Evolutionary conservation across 2,888 invertebrate species (phyloP).

Genomic region (Eristalis intricaria): DNA sequence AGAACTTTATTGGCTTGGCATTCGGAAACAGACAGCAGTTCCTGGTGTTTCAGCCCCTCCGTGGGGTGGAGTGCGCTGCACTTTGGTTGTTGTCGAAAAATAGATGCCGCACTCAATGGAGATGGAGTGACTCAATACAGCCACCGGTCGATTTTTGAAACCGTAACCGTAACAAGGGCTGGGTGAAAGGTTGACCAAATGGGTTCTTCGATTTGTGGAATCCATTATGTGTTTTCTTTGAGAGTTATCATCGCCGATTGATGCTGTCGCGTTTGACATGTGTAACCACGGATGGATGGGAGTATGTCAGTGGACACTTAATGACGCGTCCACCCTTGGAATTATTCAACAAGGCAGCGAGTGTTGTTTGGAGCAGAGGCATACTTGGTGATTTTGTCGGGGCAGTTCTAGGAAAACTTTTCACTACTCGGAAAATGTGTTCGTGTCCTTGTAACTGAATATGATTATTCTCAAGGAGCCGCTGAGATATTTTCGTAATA

Average conservation of each 20-base stretch:
- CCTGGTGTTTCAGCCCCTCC: slow-evolving; percentile 11
- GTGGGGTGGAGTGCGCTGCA: not conserved
- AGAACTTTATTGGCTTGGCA: slow-evolving; percentile 32
- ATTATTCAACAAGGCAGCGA: not conserved
- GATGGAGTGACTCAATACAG: not conserved
- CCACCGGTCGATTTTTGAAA: not conserved
- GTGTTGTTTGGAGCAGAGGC: too few species aligned
- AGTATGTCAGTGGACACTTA: not conserved
- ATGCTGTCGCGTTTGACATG: not conserved
- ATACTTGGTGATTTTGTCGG: too few species aligned
- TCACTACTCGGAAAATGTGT: too few species aligned
- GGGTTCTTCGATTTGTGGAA: not conserved
- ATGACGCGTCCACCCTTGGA: not conserved
- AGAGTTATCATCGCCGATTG: not conserved
- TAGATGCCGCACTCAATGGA: slow-evolving; percentile 26
- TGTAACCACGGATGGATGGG: too few species aligned
- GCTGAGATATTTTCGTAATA: too few species aligned
- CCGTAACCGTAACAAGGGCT: not conserved
- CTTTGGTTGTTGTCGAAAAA: slow-evolving; percentile 12
- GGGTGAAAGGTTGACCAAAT: not conserved
- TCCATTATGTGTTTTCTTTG: not conserved
- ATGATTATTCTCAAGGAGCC: too few species aligned
- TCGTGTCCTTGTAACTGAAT: too few species aligned
- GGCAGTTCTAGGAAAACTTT: too few species aligned
- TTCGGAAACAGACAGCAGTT: slow-evolving; percentile 37